These are phyloP conservation scores for Gastrophryne carolinensis DNA, from an alignment of 2,797 vertebrate species.

Conservation along the genomic window DNA sequence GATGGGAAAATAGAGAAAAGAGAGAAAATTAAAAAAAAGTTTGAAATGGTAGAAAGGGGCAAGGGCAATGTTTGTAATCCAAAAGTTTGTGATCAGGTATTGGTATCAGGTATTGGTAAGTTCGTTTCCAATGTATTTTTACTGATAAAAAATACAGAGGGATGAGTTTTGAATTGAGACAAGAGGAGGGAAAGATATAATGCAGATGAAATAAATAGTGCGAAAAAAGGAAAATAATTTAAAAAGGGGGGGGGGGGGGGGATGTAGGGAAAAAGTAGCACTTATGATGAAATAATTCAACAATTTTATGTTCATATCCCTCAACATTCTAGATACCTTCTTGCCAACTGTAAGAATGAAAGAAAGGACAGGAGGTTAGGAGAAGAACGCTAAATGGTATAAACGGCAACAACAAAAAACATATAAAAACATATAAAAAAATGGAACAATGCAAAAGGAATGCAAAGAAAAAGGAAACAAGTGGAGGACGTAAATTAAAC, in stretches of 20 bases:
- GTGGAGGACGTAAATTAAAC: background rate
- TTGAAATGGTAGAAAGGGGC: background rate
- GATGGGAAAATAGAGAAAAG: background rate
- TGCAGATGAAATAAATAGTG: background rate
- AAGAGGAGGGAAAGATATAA: background rate
- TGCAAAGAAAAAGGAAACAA: background rate
- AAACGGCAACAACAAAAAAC: too few relatives aligned
- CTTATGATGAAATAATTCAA: too few relatives aligned
- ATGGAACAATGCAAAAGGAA: background rate
- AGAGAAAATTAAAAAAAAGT: background rate
- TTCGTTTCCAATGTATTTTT: too few relatives aligned
- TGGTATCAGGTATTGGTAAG: too few relatives aligned
- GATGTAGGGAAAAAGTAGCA: too few relatives aligned
- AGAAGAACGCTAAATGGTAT: too few relatives aligned
- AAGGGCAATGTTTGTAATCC: too few relatives aligned
- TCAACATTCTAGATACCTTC: too few relatives aligned
- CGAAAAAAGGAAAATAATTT: background rate
- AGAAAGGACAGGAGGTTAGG: background rate
- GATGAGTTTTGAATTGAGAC: background rate
- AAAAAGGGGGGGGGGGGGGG: too few relatives aligned
- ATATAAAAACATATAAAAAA: too few relatives aligned
- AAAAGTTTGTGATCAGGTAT: too few relatives aligned
- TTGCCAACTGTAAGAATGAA: background rate
- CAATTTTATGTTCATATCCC: too few relatives aligned
- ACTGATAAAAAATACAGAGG: background rate